These are phyloP conservation scores for Phasia obesa DNA, from an alignment of 2,888 invertebrate species.

Conservation along the genomic window DNA sequence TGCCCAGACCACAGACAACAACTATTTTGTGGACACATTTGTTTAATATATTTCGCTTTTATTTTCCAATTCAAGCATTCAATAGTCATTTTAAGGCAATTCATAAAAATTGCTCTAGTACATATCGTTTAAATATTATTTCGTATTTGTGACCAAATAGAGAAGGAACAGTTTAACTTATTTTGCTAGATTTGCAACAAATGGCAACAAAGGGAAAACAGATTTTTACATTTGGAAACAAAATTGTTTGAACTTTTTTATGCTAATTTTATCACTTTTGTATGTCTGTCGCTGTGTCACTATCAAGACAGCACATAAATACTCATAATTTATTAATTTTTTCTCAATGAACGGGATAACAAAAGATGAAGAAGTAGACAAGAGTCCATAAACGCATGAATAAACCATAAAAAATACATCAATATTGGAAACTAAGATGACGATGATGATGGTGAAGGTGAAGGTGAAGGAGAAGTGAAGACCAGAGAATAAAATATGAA, in stretches of 20 bases:
- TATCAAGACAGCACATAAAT: conserved; percentile 81
- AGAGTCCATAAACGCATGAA: conserved; percentile 64
- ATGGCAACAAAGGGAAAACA: conserved; percentile 18
- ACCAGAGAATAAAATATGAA: conserved; percentile 2
- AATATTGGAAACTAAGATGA: conserved; percentile 59
- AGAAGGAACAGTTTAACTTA: conserved; percentile 37
- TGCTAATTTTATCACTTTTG: conserved; percentile 83
- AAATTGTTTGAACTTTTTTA: conserved; percentile 74
- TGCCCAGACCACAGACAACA: conserved; percentile 53
- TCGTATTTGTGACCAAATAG: conserved; percentile 23
- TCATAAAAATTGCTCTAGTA: conserved; percentile 54
- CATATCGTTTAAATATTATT: conserved; percentile 32
- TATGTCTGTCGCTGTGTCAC: conserved; percentile 81
- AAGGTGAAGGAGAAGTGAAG: not conserved
- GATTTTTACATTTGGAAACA: conserved; percentile 48
- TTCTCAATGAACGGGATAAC: conserved; percentile 75
- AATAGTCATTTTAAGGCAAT: conserved; percentile 32
- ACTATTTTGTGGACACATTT: conserved; percentile 43
- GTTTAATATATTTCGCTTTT: conserved; percentile 7
- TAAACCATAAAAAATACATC: conserved; percentile 63
- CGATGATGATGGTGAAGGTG: conserved; percentile 18
- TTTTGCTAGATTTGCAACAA: conserved; percentile 55
- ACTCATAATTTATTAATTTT: conserved; percentile 81
- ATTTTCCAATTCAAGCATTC: conserved; percentile 41
- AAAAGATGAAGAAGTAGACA: conserved; percentile 46